phyloP scores from a whole-genome alignment of 2,797 vertebrate genomes.

The Emydoidea blandingii region DNA sequence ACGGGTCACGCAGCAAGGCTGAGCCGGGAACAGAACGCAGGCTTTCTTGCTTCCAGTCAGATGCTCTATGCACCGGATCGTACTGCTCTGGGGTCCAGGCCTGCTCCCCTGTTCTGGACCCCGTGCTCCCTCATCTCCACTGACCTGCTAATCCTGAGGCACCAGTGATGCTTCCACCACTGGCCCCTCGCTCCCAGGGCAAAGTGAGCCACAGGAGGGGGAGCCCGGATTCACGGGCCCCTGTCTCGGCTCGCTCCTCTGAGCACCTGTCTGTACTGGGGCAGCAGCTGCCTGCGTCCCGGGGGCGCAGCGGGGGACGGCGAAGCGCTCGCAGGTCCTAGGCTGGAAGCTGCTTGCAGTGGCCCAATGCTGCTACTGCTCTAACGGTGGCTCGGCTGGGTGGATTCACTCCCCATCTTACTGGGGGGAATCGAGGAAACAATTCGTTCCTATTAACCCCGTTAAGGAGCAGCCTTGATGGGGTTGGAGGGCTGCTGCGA shows the following conservation, averaged over 20 bases:
- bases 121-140: not conserved
- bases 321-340: not conserved
- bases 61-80: not conserved
- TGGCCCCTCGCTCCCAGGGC: not conserved
- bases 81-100: not conserved
- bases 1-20: accelerated
- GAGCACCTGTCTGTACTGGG: not conserved
- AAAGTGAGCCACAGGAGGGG: no score
- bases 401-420: not conserved
- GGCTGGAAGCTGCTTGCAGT: not conserved
- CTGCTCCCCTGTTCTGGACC: not conserved
- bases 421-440: not conserved
- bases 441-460: not conserved
- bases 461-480: not conserved
- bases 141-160: not conserved
- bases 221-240: not conserved
- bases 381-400: not conserved
- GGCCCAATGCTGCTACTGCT: not conserved
- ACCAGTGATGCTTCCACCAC: not conserved
- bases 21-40: not conserved
- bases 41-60: not conserved
- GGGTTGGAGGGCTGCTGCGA: no score
- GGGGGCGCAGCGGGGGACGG: not conserved
- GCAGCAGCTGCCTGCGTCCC: not conserved
- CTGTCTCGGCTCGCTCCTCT: not conserved